Evolutionary conservation across 2,888 invertebrate genomes (phyloP), one percentile per base, ranked within the genome.

Genomic region (Platycnemis pennipes): DNA sequence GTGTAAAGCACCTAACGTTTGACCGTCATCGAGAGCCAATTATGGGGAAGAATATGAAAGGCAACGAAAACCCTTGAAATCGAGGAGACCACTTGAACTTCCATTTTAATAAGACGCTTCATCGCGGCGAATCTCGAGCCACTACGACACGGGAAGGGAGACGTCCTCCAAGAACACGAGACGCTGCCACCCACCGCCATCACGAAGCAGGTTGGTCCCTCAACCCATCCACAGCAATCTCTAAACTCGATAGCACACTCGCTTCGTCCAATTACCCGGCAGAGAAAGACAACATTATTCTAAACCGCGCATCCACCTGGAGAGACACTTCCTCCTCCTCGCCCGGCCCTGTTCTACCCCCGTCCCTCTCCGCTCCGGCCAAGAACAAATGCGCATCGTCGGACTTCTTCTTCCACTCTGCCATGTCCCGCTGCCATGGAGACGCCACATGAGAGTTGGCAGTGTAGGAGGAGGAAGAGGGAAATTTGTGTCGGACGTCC

Each of bases 221-320:
- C 37, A 37, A 31, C 77, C 26, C 77, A 0, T 77, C 77, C 77
- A 37, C 31, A 77, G 77, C 91, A 91, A 69, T 63, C 91, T 89
- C 89, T 56, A 56, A 77, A 89, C 89, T 91, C 44, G 91, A 91
- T 91, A 63, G 91, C 91, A 69, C 63, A 69, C 63, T 91, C 91
- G 91, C 63, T 44, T 45, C 91, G 91, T 91, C 91, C 91, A 91
- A 91, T 91, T 91, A 91, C 91, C 91, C 91, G 44, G 91, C 56
- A 42, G 63, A 45, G 91, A 91, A 44, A 91, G 91, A 91, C 91
- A 91, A 91, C 91, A 69, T 91, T 91, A 91, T 91, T 91, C 63
- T 63, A 69, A 91, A 63, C 63, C 56, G 56, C 56, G 56, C 89
- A 46, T 89, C 56, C 91, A 91, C 91, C 31, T 91, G 91, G 63